These are phyloP conservation scores for Leptopilina boulardi DNA, from an alignment of 1,140 invertebrate species.

Conservation along the genomic window DNA sequence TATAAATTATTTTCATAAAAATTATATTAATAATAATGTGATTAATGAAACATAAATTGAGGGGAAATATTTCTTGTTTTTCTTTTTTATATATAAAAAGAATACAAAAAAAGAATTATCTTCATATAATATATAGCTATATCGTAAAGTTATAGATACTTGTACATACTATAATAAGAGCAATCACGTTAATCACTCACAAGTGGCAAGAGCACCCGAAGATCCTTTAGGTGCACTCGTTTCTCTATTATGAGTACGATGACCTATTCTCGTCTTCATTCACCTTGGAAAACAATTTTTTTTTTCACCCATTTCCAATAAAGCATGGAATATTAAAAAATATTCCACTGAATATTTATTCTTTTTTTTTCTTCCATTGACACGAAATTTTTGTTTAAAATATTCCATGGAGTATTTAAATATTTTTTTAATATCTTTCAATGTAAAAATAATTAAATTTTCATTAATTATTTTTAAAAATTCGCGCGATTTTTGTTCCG, in stretches of 20 bases:
- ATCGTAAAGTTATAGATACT: background rate
- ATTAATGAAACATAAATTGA: too few species aligned
- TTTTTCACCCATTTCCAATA: too few species aligned
- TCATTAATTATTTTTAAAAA: background rate
- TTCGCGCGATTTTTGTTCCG: background rate
- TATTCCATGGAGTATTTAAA: too few species aligned
- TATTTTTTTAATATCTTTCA: background rate
- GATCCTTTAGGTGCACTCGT: background rate
- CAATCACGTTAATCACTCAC: conserved; percentile 13
- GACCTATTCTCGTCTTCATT: background rate
- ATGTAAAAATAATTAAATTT: too few species aligned
- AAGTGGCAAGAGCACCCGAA: background rate
- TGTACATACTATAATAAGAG: conserved; percentile 13
- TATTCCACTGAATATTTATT: too few species aligned
- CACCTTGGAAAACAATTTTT: background rate
- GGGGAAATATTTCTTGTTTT: too few species aligned
- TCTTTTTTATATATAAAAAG: background rate
- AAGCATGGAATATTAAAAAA: too few species aligned
- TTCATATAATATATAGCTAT: conserved; percentile 1
- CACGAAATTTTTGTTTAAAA: too few species aligned
- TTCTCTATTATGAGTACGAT: background rate
- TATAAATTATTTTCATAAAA: too few species aligned
- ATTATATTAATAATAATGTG: too few species aligned
- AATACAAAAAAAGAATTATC: background rate
- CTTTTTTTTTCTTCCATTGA: too few species aligned